Percentiles rank a stretch among this genome's conserved stretches.
phyloP scores from a whole-genome alignment of 2,797 vertebrate genomes.

The Periparus ater region DNA sequence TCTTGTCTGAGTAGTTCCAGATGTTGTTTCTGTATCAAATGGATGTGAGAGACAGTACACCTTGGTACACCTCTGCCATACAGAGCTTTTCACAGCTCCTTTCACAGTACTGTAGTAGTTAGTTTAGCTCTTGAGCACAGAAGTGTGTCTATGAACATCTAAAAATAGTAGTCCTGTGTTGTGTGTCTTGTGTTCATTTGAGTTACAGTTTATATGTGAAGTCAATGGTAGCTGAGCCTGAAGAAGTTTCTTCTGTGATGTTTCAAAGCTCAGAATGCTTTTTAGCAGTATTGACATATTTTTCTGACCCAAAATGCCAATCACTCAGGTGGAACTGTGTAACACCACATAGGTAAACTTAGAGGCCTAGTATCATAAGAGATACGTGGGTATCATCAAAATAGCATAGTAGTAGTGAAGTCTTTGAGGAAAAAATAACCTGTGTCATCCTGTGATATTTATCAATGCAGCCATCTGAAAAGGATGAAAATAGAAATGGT shows the following conservation, averaged over 20 bases:
- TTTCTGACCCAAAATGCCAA: not conserved
- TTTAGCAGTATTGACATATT: not conserved
- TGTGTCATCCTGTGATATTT: slow-evolving; percentile 15
- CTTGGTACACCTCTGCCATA: not conserved
- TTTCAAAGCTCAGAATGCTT: not conserved
- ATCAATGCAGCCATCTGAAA: slow-evolving; percentile 21
- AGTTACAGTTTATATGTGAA: not conserved
- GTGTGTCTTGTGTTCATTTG: not conserved
- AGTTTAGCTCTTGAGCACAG: not conserved
- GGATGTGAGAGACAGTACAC: not conserved
- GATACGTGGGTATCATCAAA: slow-evolving; percentile 9
- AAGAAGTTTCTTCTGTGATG: not conserved
- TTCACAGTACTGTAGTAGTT: not conserved
- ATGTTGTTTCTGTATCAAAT: not conserved
- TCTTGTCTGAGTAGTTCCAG: not conserved
- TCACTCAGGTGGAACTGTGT: not conserved
- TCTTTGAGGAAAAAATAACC: slow-evolving; percentile 42
- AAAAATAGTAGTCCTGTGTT: not conserved
- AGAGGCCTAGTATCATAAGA: not conserved
- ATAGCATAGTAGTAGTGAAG: not conserved
- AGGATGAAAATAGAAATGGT: slow-evolving; percentile 14
- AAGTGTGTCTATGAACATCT: not conserved
- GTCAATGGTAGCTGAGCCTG: not conserved
- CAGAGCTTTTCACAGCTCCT: not conserved
- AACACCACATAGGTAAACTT: not conserved